These are phyloP conservation scores for Diabrotica undecimpunctata DNA, from an alignment of 1,140 invertebrate species.

Conservation along the genomic window DNA sequence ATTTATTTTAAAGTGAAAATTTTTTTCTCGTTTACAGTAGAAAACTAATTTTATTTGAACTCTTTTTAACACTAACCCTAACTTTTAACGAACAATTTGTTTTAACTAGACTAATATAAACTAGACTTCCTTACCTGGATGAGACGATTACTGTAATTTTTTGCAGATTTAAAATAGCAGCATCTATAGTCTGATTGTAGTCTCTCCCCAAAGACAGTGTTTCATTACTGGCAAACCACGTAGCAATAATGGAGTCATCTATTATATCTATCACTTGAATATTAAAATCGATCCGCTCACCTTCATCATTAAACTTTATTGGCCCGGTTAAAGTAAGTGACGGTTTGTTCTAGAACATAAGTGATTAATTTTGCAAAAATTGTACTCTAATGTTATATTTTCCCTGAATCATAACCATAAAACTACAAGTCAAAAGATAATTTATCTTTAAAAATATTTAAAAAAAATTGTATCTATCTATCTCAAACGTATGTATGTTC, in stretches of 20 bases:
- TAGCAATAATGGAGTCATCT: constrained; percentile 8
- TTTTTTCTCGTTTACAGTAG: too few species aligned
- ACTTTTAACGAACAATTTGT: too few species aligned
- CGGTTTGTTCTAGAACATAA: constrained; percentile 16
- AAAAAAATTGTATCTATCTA: too few species aligned
- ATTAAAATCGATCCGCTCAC: constrained; percentile 17
- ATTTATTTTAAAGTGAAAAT: too few species aligned
- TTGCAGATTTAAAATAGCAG: constrained; percentile 20
- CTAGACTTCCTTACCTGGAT: constrained; percentile 39
- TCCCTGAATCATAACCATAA: too few species aligned
- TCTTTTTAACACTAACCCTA: too few species aligned
- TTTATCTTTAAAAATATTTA: too few species aligned
- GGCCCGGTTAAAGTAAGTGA: constrained; percentile 11
- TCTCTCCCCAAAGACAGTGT: constrained; percentile 11
- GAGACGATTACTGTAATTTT: constrained; percentile 38
- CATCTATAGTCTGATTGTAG: constrained; percentile 23
- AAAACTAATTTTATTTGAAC: too few species aligned
- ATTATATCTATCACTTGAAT: constrained; percentile 18
- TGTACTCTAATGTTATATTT: too few species aligned
- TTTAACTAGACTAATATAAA: too few species aligned
- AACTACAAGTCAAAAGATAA: too few species aligned
- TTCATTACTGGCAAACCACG: constrained; percentile 9
- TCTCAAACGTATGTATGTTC: too few species aligned
- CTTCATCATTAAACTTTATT: constrained; percentile 21
- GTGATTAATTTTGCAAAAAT: neutral